Evolutionary conservation across 2,888 invertebrate species (phyloP), one percentile per base, ranked within the genome.

Genomic region (Deilephila porcellus): DNA sequence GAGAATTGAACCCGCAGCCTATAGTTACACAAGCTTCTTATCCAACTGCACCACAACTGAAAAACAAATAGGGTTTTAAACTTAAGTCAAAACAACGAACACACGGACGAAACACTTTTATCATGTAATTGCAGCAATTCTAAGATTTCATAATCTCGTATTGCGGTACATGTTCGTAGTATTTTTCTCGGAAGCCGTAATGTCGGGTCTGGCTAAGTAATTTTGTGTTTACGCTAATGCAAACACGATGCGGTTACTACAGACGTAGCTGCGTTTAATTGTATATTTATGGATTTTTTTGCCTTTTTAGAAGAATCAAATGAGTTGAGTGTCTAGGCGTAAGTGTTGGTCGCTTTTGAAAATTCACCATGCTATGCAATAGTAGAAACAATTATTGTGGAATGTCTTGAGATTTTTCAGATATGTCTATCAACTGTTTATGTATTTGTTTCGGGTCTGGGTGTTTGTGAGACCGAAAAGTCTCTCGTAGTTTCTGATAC

Each of bases 101-200:
- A 7, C 34, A 32, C 19, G 34, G 45, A 17, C 25, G 52, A 52
- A 67, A 45, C 52, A 67, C 25, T 67, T 63, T 20, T 67, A 67
- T 25, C 45, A 45, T 14, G 45, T 52, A 52, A 67, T 67, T 67
- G 67, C 64, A 20, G 45, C 25, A 52, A 25, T 67, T 67, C 67
- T 67, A 45, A 25, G 67, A 67, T 67, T 67, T 67, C 52, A 52
- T 67, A 52, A 67, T 67, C 67, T 52, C 45, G 67, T 25, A 52
- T 67, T 67, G 52, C 67, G 52, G 67, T 67, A 45, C 45, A 37
- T 45, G 14, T 4, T 64, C 20, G 37, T 67, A 52, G 67, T 67
- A 67, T 67, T 67, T 67, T 67, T 67, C 67, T 67, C 25, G 67
- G 67, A 67, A 67, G 45, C 67, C 25, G 25, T 67, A 67, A 67